A percentile compares a stretch with the other conserved stretches of the same genome.
Conservation (phyloP, 2,888 invertebrate species). For the Apocheima hispidaria region DNA sequence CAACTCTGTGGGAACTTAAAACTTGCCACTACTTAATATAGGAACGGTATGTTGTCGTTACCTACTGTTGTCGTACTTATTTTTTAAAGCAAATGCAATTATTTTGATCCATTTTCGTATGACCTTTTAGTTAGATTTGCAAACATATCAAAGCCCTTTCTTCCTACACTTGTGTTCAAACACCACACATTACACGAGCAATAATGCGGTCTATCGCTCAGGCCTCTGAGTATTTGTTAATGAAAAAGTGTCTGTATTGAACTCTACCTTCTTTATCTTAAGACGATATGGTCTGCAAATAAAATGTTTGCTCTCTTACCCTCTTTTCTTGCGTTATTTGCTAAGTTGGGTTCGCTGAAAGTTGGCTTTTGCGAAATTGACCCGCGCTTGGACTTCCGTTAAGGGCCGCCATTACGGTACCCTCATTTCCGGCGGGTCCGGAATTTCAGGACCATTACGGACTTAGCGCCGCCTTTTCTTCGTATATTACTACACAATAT, state of each 20-base stretch:
- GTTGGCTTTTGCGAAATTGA: slow-evolving; percentile 55
- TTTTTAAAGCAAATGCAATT: neutral
- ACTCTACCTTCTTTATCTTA: slow-evolving; percentile 29
- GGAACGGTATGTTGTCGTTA: no score
- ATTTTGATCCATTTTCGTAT: neutral
- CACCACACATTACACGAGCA: slow-evolving; percentile 37
- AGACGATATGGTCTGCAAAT: slow-evolving; percentile 17
- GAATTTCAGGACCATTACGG: slow-evolving; percentile 55
- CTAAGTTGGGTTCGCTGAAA: slow-evolving; percentile 57
- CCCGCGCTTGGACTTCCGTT: slow-evolving; percentile 64
- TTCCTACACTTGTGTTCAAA: slow-evolving; percentile 40
- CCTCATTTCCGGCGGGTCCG: slow-evolving; percentile 68
- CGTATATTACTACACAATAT: slow-evolving; percentile 27
- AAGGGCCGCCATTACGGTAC: slow-evolving; percentile 64
- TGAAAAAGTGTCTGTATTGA: slow-evolving; percentile 9
- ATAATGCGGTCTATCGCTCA: slow-evolving; percentile 46
- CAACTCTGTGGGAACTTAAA: no score
- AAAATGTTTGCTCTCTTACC: slow-evolving; percentile 42
- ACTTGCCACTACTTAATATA: no score
- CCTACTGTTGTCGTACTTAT: neutral
- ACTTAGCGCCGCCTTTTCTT: slow-evolving; percentile 27
- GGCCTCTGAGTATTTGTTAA: slow-evolving; percentile 19
- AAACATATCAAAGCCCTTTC: neutral
- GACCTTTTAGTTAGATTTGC: slow-evolving; percentile 2
- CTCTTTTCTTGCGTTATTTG: slow-evolving; percentile 60